phyloP scores from a whole-genome alignment of 2,113 vertebrate genomes.

The Carollia perspicillata region DNA sequence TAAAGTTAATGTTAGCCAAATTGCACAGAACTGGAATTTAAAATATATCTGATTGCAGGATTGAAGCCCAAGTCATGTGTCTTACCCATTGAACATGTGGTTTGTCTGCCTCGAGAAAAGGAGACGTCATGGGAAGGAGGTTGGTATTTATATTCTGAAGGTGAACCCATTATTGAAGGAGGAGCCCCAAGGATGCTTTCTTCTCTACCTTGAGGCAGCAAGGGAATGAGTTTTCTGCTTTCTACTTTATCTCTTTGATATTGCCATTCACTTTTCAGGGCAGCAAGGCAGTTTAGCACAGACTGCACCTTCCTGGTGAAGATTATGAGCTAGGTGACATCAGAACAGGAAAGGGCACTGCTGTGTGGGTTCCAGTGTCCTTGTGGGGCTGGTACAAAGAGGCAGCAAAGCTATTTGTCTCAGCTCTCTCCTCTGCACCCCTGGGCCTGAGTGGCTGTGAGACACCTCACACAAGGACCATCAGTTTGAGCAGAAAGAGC shows the following conservation, averaged over 20 bases:
- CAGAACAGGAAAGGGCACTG: neutral
- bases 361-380: neutral
- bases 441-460: neutral
- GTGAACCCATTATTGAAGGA: neutral
- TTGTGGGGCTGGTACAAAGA: neutral
- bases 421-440: neutral
- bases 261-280: neutral
- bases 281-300: neutral
- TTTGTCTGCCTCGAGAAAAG: neutral
- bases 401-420: neutral
- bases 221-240: slow-evolving; percentile 21
- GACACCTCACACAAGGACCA: neutral
- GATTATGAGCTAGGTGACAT: neutral
- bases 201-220: neutral
- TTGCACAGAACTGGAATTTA: slow-evolving; percentile 53
- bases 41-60: slow-evolving; percentile 55
- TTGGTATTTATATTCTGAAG: slow-evolving; percentile 43
- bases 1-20: slow-evolving; percentile 61
- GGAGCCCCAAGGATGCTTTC: neutral
- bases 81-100: neutral
- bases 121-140: neutral
- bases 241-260: neutral
- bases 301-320: neutral
- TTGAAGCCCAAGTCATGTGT: neutral
- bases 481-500: neutral